A percentile compares a stretch with the other conserved stretches of the same genome.
Evolutionary conservation across 2,113 vertebrate genomes (phyloP).

Genomic region (Channa argus): DNA sequence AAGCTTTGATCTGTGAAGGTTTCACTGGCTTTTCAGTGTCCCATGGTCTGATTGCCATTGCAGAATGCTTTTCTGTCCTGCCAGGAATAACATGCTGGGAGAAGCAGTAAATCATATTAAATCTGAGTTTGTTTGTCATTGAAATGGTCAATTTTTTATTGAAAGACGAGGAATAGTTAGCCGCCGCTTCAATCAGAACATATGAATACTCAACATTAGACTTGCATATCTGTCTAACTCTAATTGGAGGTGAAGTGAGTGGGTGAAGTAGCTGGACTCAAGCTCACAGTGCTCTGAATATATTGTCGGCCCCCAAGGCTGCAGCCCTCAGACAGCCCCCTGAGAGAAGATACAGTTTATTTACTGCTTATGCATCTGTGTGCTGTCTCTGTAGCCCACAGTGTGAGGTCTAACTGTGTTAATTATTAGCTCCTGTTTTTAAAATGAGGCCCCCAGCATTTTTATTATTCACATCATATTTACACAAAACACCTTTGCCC

Average conservation of each 20-base stretch:
- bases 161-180: background rate
- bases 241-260: conserved; percentile 42
- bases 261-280: conserved; percentile 33
- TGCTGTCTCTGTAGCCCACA: conserved; percentile 54
- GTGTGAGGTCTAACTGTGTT: conserved; percentile 67
- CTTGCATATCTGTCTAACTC: conserved; percentile 27
- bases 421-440: conserved; percentile 73
- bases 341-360: conserved; percentile 66
- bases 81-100: conserved; percentile 29
- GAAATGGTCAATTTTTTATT: conserved; percentile 42
- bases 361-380: conserved; percentile 58
- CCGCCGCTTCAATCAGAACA: conserved; percentile 14
- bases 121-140: background rate
- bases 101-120: conserved; percentile 27
- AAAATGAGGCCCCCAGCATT: conserved; percentile 71
- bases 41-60: conserved; percentile 38
- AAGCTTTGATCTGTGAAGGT: conserved; percentile 59
- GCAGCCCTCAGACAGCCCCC: conserved; percentile 43
- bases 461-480: conserved; percentile 62
- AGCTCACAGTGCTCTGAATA: conserved; percentile 28
- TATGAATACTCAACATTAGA: conserved; percentile 31
- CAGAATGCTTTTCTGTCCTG: conserved; percentile 32
- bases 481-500: conserved; percentile 63
- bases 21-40: conserved; percentile 37
- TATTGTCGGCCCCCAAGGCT: conserved; percentile 48